phyloP scores from a whole-genome alignment of 2,888 invertebrate genomes.

The Hydrotaea diabolus region DNA sequence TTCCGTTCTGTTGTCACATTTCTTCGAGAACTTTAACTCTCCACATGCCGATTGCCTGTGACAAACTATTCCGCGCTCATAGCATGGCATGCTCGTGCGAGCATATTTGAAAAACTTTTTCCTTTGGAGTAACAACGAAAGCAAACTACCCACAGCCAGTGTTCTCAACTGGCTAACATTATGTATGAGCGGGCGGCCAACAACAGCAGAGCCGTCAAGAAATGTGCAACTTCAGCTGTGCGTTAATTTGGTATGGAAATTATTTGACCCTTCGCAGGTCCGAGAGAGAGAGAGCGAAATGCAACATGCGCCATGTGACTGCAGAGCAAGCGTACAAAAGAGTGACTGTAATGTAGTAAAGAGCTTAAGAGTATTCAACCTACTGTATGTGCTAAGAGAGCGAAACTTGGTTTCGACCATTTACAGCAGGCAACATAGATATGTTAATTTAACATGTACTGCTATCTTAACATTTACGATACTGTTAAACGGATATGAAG shows the following conservation, averaged over 20 bases:
- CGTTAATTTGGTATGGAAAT: slow-evolving; percentile 26
- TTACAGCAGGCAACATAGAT: background rate
- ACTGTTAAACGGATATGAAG: background rate
- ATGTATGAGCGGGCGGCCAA: background rate
- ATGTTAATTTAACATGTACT: background rate
- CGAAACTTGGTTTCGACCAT: slow-evolving; percentile 55
- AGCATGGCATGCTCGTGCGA: background rate
- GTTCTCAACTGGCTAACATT: background rate
- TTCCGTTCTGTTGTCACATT: background rate
- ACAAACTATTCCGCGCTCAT: background rate
- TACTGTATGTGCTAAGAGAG: slow-evolving; percentile 16
- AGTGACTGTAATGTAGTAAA: background rate
- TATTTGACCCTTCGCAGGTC: slow-evolving; percentile 47
- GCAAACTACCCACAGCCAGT: slow-evolving; percentile 1
- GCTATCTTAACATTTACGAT: slow-evolving; percentile 45
- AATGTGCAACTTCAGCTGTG: background rate
- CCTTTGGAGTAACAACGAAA: background rate
- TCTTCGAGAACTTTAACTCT: slow-evolving; percentile 45
- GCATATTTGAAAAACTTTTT: background rate
- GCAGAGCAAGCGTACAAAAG: background rate
- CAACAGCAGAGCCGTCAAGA: background rate
- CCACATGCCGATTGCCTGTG: slow-evolving; percentile 24
- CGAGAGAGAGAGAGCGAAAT: background rate
- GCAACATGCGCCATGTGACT: slow-evolving; percentile 47
- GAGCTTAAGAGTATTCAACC: no score